Conservation (phyloP, 2,113 vertebrate genomes). For the Pollachius pollachius region DNA sequence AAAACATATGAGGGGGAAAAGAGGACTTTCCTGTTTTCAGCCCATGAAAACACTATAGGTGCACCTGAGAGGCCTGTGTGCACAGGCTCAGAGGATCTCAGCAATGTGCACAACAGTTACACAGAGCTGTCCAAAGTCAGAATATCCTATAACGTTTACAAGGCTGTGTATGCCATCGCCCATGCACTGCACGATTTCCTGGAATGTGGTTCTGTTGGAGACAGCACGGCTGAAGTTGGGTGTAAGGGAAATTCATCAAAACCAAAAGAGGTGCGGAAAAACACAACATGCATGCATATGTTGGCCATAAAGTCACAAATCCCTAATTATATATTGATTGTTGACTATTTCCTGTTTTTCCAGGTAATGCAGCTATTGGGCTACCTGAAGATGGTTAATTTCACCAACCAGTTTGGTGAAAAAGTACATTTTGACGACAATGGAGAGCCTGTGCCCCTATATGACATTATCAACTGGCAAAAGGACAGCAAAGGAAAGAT, state of each 20-base stretch:
- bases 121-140: slow-evolving; percentile 62
- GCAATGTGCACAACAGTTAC: slow-evolving; percentile 55
- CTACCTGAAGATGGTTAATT: slow-evolving; percentile 69
- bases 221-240: slow-evolving; percentile 1
- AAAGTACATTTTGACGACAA: slow-evolving; percentile 72
- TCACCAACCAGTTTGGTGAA: slow-evolving; percentile 70
- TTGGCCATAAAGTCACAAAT: not conserved
- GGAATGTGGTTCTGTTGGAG: slow-evolving; percentile 40
- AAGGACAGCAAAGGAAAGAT: slow-evolving; percentile 52
- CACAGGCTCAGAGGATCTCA: slow-evolving; percentile 66
- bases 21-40: not conserved
- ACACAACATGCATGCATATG: not conserved
- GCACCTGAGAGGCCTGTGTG: slow-evolving; percentile 42
- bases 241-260: slow-evolving; percentile 54
- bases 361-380: slow-evolving; percentile 60
- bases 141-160: slow-evolving; percentile 75
- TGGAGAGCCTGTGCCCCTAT: slow-evolving; percentile 74
- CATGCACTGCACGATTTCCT: slow-evolving; percentile 65
- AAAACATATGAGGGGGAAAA: not conserved
- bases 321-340: not conserved
- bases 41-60: not conserved
- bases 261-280: slow-evolving; percentile 55
- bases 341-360: not conserved
- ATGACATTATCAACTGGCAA: slow-evolving; percentile 80
- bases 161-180: slow-evolving; percentile 69